These are phyloP conservation scores for Pachymerium ferrugineum DNA, from an alignment of 2,888 invertebrate genomes.

Conservation along the genomic window DNA sequence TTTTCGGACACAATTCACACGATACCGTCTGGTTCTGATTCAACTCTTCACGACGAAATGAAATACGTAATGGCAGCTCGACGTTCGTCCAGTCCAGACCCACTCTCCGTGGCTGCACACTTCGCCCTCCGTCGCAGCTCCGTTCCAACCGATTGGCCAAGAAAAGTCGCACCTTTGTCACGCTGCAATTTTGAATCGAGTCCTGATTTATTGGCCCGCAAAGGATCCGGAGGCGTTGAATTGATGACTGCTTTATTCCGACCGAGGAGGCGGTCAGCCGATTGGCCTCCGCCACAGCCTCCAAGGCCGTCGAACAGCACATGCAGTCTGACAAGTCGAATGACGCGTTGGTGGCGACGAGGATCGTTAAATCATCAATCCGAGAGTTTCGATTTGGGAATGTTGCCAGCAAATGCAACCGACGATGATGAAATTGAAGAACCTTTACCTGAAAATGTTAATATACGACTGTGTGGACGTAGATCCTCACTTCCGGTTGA, in stretches of 20 bases:
- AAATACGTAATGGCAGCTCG: not conserved
- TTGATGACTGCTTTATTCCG: not conserved
- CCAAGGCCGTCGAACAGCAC: not conserved
- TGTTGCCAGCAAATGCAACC: not conserved
- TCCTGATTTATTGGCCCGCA: not conserved
- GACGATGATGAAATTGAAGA: not conserved
- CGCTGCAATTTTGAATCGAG: not conserved
- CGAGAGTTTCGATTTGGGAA: conserved; percentile 16
- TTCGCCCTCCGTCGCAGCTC: conserved; percentile 19
- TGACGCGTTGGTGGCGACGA: not conserved
- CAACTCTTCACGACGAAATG: conserved; percentile 10
- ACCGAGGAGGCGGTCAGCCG: not conserved
- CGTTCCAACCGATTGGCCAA: not conserved
- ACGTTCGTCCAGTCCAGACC: conserved; percentile 2
- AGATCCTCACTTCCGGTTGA: conserved; percentile 1
- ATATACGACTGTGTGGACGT: conserved; percentile 11
- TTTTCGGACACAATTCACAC: conserved; percentile 16
- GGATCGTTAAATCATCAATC: not conserved
- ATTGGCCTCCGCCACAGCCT: not conserved
- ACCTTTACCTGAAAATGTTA: not conserved
- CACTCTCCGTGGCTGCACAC: not conserved
- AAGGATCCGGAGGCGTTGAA: conserved; percentile 20
- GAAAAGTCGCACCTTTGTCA: not conserved
- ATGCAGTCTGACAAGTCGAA: not conserved
- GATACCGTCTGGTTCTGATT: conserved; percentile 10